Percentiles rank a stretch among this genome's conserved stretches.
Conservation (phyloP, 2,797 vertebrate species). For the Acipenser transmontanus region DNA sequence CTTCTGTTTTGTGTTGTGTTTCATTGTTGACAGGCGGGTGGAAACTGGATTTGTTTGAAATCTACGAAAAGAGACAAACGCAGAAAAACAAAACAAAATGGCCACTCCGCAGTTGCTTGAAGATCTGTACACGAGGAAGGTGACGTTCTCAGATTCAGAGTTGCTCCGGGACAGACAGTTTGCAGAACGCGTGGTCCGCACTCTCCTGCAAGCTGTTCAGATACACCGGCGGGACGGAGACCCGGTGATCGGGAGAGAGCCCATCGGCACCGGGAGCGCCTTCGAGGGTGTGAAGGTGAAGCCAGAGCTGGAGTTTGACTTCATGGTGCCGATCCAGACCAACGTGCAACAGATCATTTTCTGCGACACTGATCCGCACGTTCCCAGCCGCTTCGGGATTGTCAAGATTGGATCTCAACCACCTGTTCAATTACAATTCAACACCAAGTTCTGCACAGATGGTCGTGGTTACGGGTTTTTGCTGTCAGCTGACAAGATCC, state of each 20-base stretch:
- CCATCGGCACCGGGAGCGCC: neutral
- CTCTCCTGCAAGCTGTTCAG: neutral
- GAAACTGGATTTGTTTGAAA: no score
- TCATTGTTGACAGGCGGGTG: no score
- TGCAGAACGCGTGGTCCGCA: neutral
- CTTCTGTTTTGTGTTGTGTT: no score
- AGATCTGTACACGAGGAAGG: neutral
- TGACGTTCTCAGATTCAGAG: neutral
- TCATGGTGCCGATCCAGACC: neutral
- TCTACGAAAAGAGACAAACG: no score
- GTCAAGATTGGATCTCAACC: neutral
- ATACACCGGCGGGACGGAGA: neutral
- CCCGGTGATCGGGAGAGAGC: neutral
- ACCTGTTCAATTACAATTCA: neutral
- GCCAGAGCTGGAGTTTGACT: neutral
- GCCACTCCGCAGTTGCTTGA: neutral
- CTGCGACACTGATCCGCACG: neutral
- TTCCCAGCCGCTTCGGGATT: neutral
- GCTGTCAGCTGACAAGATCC: neutral
- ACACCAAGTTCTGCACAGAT: neutral
- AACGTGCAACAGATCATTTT: neutral
- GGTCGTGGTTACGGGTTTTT: neutral
- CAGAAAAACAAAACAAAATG: neutral
- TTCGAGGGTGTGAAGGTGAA: neutral
- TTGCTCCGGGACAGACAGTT: neutral